Percentiles rank a stretch among this genome's conserved stretches.
Conservation (phyloP, 2,888 invertebrate species). For the Agonum fuliginosum region DNA sequence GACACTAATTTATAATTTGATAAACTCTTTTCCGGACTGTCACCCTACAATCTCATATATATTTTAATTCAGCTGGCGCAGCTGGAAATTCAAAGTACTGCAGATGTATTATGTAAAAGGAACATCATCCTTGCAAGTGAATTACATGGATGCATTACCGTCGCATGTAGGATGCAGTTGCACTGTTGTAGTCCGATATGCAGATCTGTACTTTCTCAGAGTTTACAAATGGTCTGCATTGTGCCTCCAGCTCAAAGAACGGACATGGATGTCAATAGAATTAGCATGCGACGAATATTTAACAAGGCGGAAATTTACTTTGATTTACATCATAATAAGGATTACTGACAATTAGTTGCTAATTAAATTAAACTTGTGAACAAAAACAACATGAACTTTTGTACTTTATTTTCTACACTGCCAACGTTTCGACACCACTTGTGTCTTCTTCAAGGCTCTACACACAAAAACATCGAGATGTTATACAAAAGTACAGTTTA, state of each 20-base stretch:
- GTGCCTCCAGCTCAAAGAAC: neutral
- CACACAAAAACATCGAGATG: no score
- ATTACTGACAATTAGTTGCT: no score
- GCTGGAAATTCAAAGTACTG: neutral
- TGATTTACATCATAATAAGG: no score
- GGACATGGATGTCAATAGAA: neutral
- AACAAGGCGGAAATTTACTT: no score
- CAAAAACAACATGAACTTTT: no score
- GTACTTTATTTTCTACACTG: neutral
- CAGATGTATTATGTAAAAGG: slow-evolving; percentile 11
- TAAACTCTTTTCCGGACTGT: no score
- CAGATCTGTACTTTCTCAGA: slow-evolving; percentile 12
- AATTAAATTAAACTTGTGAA: no score
- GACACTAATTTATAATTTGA: no score
- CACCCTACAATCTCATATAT: no score
- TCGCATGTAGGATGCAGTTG: slow-evolving; percentile 14
- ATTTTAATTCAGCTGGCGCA: neutral
- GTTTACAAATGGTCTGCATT: slow-evolving; percentile 29
- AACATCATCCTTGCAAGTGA: slow-evolving; percentile 20
- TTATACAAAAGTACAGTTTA: no score
- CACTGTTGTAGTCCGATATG: neutral
- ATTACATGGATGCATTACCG: slow-evolving; percentile 23
- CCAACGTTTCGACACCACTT: no score
- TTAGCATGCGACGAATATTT: slow-evolving; percentile 3
- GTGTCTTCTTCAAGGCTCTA: no score